phyloP scores from a whole-genome alignment of 2,113 vertebrate species.

The Ellobius talpinus region DNA sequence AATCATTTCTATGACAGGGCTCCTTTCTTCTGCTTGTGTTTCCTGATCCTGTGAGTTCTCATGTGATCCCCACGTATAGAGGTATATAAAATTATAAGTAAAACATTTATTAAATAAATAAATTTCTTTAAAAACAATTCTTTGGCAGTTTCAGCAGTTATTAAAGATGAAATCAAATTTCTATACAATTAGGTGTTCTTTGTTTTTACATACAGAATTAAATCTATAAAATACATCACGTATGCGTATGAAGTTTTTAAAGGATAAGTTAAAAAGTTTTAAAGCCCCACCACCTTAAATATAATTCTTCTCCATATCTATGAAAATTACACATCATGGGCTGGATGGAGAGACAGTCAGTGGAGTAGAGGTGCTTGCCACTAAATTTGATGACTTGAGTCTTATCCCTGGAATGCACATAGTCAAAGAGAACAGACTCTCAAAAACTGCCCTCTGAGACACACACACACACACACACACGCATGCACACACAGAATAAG shows the following conservation, averaged over 20 bases:
- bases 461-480: too few species aligned
- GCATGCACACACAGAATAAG: too few species aligned
- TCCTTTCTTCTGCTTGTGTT: not conserved
- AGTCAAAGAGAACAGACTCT: too few species aligned
- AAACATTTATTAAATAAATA: not conserved
- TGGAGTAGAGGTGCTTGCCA: too few species aligned
- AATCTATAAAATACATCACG: not conserved
- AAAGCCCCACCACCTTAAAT: not conserved
- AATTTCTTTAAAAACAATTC: not conserved
- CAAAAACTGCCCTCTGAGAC: too few species aligned
- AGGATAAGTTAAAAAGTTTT: not conserved
- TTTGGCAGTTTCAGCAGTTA: not conserved
- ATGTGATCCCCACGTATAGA: not conserved
- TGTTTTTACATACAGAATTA: not conserved
- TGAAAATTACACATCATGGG: too few species aligned
- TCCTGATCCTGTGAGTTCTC: not conserved
- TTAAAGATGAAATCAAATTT: not conserved
- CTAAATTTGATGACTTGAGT: too few species aligned
- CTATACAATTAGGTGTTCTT: not conserved
- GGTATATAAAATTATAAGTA: not conserved
- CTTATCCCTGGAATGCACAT: too few species aligned
- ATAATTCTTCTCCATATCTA: not conserved
- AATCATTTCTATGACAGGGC: not conserved
- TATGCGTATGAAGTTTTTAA: not conserved
- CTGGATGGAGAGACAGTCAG: too few species aligned